phyloP scores from a whole-genome alignment of 2,113 vertebrate genomes.

The Aegithalos caudatus region DNA sequence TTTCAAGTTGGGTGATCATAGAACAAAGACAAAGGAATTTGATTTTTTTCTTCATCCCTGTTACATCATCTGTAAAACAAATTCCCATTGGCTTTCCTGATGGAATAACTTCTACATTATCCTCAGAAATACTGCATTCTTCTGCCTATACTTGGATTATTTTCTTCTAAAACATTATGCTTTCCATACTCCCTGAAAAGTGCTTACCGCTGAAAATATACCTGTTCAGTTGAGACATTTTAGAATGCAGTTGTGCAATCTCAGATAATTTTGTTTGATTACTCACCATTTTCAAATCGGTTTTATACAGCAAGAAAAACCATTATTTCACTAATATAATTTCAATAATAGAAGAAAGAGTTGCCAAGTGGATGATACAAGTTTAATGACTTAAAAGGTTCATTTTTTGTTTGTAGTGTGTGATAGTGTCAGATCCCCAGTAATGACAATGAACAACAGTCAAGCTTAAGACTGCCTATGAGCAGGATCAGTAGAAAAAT shows the following conservation, averaged over 20 bases:
- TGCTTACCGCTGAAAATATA: neutral
- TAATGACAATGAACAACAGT: neutral
- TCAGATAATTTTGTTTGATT: neutral
- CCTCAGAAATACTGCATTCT: neutral
- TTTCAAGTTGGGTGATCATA: neutral
- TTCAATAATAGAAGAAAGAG: neutral
- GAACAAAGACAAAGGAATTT: neutral
- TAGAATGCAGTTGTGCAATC: neutral
- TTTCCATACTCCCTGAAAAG: neutral
- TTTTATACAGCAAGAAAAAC: neutral
- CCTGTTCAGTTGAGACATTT: neutral
- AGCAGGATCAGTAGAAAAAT: neutral
- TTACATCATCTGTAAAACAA: neutral
- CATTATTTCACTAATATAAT: neutral
- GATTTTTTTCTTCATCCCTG: neutral
- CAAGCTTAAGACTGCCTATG: neutral
- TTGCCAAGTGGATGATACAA: neutral
- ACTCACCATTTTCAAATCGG: neutral
- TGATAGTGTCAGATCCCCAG: neutral
- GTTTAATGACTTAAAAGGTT: conserved; percentile 5
- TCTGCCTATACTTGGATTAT: neutral
- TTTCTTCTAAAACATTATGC: neutral
- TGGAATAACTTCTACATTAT: neutral
- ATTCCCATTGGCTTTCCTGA: neutral
- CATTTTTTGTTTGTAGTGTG: neutral